A percentile compares a stretch with the other conserved stretches of the same genome.
phyloP scores from a whole-genome alignment of 2,888 invertebrate genomes.

The Drosophila koepferae region DNA sequence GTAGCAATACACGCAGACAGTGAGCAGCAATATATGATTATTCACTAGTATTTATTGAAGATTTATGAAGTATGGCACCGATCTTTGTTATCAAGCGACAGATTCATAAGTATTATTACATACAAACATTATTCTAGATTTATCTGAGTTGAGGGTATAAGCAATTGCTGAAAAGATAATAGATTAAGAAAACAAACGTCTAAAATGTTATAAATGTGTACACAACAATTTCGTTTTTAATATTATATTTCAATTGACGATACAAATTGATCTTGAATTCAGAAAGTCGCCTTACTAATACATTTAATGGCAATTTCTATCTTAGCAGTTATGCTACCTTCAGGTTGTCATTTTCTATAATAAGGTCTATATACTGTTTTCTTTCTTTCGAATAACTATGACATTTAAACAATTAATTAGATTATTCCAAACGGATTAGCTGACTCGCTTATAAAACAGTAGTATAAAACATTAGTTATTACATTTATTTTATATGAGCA shows the following conservation, averaged over 20 bases:
- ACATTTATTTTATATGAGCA: constrained; percentile 2
- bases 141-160: not conserved
- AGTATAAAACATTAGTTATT: constrained; percentile 39
- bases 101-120: no score
- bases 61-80: no score
- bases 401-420: constrained; percentile 27
- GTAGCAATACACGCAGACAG: no score
- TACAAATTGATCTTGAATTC: constrained; percentile 54
- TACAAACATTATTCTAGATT: no score
- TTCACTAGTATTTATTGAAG: no score
- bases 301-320: constrained; percentile 21
- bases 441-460: constrained; percentile 28
- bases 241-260: constrained; percentile 52
- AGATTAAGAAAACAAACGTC: not conserved
- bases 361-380: constrained; percentile 27
- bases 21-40: no score
- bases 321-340: constrained; percentile 18
- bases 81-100: no score
- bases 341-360: constrained; percentile 22
- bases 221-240: constrained; percentile 48
- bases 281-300: constrained; percentile 43
- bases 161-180: not conserved
- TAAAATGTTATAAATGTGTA: constrained; percentile 21
- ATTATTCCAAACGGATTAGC: constrained; percentile 36
- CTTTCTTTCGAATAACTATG: constrained; percentile 29